Evolutionary conservation across 2,113 vertebrate species (phyloP).

Genomic region (Ammodytes dubius): DNA sequence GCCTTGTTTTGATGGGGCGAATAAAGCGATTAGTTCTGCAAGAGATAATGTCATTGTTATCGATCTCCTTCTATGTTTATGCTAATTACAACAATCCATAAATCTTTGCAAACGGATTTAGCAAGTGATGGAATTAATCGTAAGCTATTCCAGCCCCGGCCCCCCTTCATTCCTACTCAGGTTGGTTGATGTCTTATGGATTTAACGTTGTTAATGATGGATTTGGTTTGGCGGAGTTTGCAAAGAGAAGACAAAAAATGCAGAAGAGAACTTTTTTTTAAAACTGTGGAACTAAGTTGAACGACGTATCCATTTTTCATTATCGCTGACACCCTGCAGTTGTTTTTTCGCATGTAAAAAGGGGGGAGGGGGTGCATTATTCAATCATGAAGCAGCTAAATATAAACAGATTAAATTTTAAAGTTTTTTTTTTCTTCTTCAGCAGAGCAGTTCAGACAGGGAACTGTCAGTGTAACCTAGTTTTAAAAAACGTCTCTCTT

Average conservation of each 20-base stretch:
- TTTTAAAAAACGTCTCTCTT: conserved; percentile 71
- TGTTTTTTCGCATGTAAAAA: conserved; percentile 78
- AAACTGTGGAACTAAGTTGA: conserved; percentile 53
- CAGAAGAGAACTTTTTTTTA: conserved; percentile 64
- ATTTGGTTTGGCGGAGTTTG: conserved; percentile 69
- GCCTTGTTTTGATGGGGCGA: conserved; percentile 58
- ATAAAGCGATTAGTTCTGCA: conserved; percentile 77
- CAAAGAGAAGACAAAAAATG: conserved; percentile 30
- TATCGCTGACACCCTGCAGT: conserved; percentile 75
- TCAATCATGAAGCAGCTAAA: conserved; percentile 81
- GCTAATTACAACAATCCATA: conserved; percentile 81
- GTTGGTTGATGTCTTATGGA: conserved; percentile 64
- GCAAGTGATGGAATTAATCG: conserved; percentile 71
- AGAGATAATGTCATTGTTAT: conserved; percentile 80
- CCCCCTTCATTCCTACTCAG: conserved; percentile 38
- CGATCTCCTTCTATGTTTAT: conserved; percentile 75
- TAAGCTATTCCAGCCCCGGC: conserved; percentile 48
- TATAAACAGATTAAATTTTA: conserved; percentile 86
- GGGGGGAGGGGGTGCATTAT: conserved; percentile 75
- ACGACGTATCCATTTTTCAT: conserved; percentile 76
- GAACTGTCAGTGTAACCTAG: conserved; percentile 79
- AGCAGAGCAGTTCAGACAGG: conserved; percentile 73
- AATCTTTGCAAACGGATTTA: conserved; percentile 82
- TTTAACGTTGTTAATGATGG: conserved; percentile 75
- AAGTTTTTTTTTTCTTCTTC: conserved; percentile 68